These are phyloP conservation scores for Venturia canescens DNA, from an alignment of 1,140 invertebrate species.

Conservation along the genomic window DNA sequence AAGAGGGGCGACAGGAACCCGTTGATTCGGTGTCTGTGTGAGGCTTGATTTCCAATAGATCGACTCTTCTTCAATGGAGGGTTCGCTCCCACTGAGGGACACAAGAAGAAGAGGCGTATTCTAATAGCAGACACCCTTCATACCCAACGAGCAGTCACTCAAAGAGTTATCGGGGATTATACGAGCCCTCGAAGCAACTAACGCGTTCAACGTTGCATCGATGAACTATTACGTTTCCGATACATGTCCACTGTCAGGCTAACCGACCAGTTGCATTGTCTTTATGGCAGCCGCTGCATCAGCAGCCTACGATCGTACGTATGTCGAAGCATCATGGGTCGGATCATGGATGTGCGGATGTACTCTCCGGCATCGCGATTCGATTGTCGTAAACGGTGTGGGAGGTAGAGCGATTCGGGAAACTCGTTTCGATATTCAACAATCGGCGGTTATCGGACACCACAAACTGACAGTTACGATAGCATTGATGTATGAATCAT, in stretches of 20 bases:
- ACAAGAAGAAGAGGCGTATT: background rate
- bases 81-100: background rate
- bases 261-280: slow-evolving; percentile 42
- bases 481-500: slow-evolving; percentile 3
- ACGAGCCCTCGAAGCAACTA: background rate
- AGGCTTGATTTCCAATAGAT: slow-evolving; percentile 38
- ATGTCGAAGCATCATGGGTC: background rate
- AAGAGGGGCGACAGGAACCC: background rate
- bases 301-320: background rate
- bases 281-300: slow-evolving; percentile 42
- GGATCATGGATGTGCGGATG: background rate
- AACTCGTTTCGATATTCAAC: background rate
- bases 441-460: background rate
- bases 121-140: too few relatives aligned
- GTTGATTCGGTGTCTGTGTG: background rate
- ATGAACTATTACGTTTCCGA: slow-evolving; percentile 32
- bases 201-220: background rate
- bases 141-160: too few relatives aligned
- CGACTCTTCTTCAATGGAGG: slow-evolving; percentile 34
- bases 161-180: background rate
- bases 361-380: background rate
- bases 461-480: slow-evolving; percentile 3
- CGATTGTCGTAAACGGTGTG: slow-evolving; percentile 27
- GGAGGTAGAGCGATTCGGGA: slow-evolving; percentile 3
- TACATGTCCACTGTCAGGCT: slow-evolving; percentile 40